Evolutionary conservation across 2,888 invertebrate species (phyloP), one percentile per base, ranked within the genome.

Genomic region (Trissonchulus sp.): DNA sequence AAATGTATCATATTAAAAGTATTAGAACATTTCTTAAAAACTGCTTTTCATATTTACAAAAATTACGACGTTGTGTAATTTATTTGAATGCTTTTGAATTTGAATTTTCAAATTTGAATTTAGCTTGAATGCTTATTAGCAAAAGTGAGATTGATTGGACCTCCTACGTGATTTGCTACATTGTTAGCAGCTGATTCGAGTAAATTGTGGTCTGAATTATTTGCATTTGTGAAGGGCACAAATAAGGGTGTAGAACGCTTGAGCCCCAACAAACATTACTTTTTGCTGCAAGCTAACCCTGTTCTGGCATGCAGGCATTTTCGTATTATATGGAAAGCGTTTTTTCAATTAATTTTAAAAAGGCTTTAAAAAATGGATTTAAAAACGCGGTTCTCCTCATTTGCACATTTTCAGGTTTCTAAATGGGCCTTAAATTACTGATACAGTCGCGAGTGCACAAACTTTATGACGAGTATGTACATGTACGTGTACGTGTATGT

Each of bases 381-480:
- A 65, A 65, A 65, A 65, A 33, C 31, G 68, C 8, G 68, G 68
- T 8, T 65, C 68, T 65, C 68, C 68, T 15, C 68, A 65, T 28
- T 18, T 28, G 8, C 68, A 65, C 28, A 33, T 28, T 8, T 65
- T 65, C n/a, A 15, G 68, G 68, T 8, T 65, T 8, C 8, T 15
- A 65, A 28, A 28, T 60, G 60, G 18, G n/a, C 60, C 60, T 60
- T 23, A 60, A 60, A 60, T 60, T n/a, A n/a, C 18, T 15, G 68
- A 65, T 28, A n/a, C 15, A 65, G 35, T 28, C 18, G 33, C 33
- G n/a, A 28, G 18, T 60, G 18, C n/a, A n/a, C 60, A n/a, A 60
- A 60, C n/a, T 30, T 30, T 30, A 33, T 30, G 68, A 65, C 35
- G n/a, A 65, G n/a, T 65, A 15, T 65, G 68, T 65, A 18, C n/a